Evolutionary conservation across 37 sponge, comb jelly and placozoan species (phyloP).

Genomic region (Halichondria panicea): DNA sequence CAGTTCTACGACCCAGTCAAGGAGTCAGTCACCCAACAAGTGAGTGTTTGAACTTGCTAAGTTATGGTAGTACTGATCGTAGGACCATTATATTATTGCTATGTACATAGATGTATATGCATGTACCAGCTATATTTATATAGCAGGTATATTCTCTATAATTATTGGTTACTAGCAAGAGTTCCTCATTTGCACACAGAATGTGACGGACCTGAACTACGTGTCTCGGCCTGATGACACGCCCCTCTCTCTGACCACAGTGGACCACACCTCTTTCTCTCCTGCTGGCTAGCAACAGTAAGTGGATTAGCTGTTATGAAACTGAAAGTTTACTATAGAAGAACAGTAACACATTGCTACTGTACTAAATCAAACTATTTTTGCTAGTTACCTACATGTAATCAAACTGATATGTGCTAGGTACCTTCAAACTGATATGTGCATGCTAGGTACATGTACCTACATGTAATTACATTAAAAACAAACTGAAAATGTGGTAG

Average conservation of each 20-base stretch:
- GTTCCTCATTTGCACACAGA: slow-evolving; percentile 54
- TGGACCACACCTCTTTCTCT: slow-evolving; percentile 79
- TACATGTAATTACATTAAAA: too few species aligned
- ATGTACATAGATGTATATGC: not conserved
- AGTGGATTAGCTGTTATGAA: too few species aligned
- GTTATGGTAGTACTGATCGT: not conserved
- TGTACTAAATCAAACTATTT: too few species aligned
- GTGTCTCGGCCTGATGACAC: slow-evolving; percentile 69
- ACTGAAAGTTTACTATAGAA: too few species aligned
- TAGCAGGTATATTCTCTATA: not conserved
- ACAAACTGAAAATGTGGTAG: slow-evolving; percentile 15
- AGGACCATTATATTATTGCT: not conserved
- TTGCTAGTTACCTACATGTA: too few species aligned
- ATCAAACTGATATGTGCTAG: too few species aligned
- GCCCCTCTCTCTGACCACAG: slow-evolving; percentile 61
- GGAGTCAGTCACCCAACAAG: not conserved
- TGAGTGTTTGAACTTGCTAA: not conserved
- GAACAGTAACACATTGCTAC: too few species aligned
- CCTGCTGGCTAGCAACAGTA: slow-evolving; percentile 87
- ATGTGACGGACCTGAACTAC: slow-evolving; percentile 78
- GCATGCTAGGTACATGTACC: too few species aligned
- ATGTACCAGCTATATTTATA: not conserved
- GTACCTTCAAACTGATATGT: too few species aligned
- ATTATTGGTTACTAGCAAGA: not conserved
- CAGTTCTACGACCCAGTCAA: slow-evolving; percentile 68